Base-by-base conservation (phyloP, 2,113 vertebrate species). In the Tychaedon coryphoeus region DNA sequence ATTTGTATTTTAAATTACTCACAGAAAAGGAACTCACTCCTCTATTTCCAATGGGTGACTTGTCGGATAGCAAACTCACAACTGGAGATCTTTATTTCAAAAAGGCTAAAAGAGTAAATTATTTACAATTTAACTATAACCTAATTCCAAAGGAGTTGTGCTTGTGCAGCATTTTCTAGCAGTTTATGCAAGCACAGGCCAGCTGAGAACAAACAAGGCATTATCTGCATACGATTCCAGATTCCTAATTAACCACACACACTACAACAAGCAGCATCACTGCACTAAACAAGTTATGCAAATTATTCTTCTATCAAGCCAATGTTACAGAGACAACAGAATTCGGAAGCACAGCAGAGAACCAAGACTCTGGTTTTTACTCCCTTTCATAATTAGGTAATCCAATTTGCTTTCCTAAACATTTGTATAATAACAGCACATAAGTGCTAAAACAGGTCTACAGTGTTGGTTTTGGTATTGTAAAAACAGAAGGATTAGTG, bases 121-220 rank as follows among this genome's bases (percentile, higher is more conserved):
- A 85, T 82, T 94, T 95, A 64, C 42, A 56, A 70, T 80, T 92
- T 94, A 83, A 50, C 75, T 73, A 56, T 54, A 94, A 95, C 29
- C 51, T 73, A 53, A 74, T 92, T 92, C 64, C 75, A 79, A 84
- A 80, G 40, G 76, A 92, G 43, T 28, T 90, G 58, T 66, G 62
- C 79, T 93, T 70, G 16, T 51, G 26, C 62, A 83, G 67, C 86
- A 56, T 92, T 83, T 94, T 65, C 50, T 73, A 88, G 33, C 54
- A 34, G 76, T 72, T 90, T 66, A 54, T 73, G 64, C 67, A 88
- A 76, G 90, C 50, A 82, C 23, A 83, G 82, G 71, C 74, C 88
- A 90, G 83, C 54, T 89, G 76, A 95, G 92, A 96, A 86, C 72
- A 90, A 94, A 88, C 42, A 93, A 92, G 66, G 67, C 88, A 86